Base-by-base conservation (phyloP, 2,797 vertebrate genomes). In the Poeciliopsis presidionis region DNA sequence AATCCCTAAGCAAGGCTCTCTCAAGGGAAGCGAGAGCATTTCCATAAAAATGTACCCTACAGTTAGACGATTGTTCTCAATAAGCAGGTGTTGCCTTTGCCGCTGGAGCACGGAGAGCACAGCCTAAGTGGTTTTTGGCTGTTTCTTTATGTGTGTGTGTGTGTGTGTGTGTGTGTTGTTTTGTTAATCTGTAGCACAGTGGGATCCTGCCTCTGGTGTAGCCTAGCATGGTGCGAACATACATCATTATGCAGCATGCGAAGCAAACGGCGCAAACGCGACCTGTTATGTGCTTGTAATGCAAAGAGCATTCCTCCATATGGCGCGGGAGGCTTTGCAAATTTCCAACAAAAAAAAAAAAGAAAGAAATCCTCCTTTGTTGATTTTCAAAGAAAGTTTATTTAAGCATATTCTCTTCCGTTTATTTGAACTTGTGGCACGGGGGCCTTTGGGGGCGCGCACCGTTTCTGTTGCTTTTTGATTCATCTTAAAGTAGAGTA, bases 11-110 rank as follows among this genome's bases (percentile, higher is more conserved):
- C 93, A 94, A 95, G 92, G 92, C 93, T 94, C 94, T 93, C 94
- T 94, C 89, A 88, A 93, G 93, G 94, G 95, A 92, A 95, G 94
- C 93, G 82, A 84, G 81, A 93, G 88, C 91, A 95, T 95, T 95
- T 95, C 94, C 95, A 95, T 96, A 94, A 95, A 95, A 95, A 95
- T 94, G 92, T 95, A 91, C 87, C 93, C 93, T 91, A 95, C 94
- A 94, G 94, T 95, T 93, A 93, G 90, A 90, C 89, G 87, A 95
- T 95, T 96, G 94, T 96, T 95, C 93, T 95, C 92, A 90, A 92
- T 93, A 94, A 94, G 94, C 94, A 96, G 95, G 94, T 95, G 95
- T 94, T 89, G 92, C 92, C 90, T 93, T 85, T 92, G 90, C 90
- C 41, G 90, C 86, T 83, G 89, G 90, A 93, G 92, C 92, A 90